These are phyloP conservation scores for Hiodon alosoides DNA, from an alignment of 2,113 vertebrate genomes.

Conservation along the genomic window DNA sequence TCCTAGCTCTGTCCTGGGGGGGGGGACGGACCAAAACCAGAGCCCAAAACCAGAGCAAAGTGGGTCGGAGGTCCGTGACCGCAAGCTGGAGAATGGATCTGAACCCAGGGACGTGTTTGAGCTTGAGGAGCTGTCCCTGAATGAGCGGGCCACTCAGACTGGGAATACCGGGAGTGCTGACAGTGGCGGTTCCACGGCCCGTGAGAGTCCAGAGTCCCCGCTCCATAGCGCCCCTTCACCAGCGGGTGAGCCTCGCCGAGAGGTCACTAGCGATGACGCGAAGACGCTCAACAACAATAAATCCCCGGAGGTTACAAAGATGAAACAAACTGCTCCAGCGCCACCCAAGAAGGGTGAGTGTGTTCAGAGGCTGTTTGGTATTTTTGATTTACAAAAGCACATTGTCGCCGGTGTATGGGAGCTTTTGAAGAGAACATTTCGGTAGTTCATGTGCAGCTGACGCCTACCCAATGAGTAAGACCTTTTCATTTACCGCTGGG, in stretches of 20 bases:
- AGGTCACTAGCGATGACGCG: constrained; percentile 49
- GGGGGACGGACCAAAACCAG: constrained; percentile 52
- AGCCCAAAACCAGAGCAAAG: constrained; percentile 42
- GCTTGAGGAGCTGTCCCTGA: constrained; percentile 18
- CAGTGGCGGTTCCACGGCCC: constrained; percentile 2
- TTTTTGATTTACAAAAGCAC: constrained; percentile 6
- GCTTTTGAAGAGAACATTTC: constrained; percentile 31
- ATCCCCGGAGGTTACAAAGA: constrained; percentile 37
- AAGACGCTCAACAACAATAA: constrained; percentile 64
- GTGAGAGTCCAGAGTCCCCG: constrained; percentile 21
- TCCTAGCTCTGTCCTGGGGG: constrained; percentile 64
- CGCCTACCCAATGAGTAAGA: background rate
- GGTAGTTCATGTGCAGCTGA: background rate
- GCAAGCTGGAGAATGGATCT: background rate
- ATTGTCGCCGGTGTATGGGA: background rate
- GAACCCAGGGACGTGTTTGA: constrained; percentile 21
- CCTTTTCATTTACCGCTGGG: no score
- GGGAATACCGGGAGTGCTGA: constrained; percentile 21
- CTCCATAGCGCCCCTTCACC: constrained; percentile 36
- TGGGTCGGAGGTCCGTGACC: constrained; percentile 23
- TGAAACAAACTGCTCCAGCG: constrained; percentile 35
- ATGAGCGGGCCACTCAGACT: constrained; percentile 20
- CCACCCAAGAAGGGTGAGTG: constrained; percentile 52
- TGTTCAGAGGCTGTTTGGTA: background rate
- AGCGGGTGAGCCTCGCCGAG: constrained; percentile 31